These are phyloP conservation scores for Neosilurus hyrtlii DNA, from an alignment of 2,797 vertebrate species.

Conservation along the genomic window DNA sequence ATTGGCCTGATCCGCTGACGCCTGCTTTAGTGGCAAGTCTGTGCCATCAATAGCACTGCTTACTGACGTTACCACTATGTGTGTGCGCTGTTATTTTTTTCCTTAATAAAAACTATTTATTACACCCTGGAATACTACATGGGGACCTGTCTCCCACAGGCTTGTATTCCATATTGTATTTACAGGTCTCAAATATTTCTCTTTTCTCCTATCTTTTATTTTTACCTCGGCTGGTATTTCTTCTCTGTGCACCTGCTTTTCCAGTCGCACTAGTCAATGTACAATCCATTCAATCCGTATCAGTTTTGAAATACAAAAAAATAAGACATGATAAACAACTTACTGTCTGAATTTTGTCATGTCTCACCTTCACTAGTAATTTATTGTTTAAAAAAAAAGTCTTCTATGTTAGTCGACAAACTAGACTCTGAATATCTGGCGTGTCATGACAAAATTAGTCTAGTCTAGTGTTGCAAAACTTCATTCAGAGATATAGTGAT, in stretches of 20 bases:
- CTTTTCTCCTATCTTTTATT: background rate
- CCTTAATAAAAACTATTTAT: conserved; percentile 73
- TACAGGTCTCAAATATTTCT: conserved; percentile 40
- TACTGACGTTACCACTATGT: conserved; percentile 50
- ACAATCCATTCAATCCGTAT: background rate
- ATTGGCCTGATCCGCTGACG: conserved; percentile 67
- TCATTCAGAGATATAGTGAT: too few species aligned
- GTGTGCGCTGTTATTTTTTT: conserved; percentile 48
- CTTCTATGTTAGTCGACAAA: background rate
- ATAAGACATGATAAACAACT: background rate
- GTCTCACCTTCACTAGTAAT: background rate
- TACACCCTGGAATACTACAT: conserved; percentile 51
- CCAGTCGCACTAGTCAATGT: background rate
- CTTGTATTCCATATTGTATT: conserved; percentile 60
- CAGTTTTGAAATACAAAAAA: background rate
- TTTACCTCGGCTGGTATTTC: background rate
- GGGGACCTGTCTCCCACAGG: conserved; percentile 57
- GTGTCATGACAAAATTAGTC: background rate
- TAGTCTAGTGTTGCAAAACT: too few species aligned
- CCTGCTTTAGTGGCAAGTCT: conserved; percentile 61
- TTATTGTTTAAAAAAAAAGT: background rate
- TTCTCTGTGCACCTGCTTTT: background rate
- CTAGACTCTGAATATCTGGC: background rate
- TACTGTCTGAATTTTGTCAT: background rate
- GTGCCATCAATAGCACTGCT: conserved; percentile 64